Evolutionary conservation across 2,113 vertebrate species (phyloP).

Genomic region (Uria aalge): DNA sequence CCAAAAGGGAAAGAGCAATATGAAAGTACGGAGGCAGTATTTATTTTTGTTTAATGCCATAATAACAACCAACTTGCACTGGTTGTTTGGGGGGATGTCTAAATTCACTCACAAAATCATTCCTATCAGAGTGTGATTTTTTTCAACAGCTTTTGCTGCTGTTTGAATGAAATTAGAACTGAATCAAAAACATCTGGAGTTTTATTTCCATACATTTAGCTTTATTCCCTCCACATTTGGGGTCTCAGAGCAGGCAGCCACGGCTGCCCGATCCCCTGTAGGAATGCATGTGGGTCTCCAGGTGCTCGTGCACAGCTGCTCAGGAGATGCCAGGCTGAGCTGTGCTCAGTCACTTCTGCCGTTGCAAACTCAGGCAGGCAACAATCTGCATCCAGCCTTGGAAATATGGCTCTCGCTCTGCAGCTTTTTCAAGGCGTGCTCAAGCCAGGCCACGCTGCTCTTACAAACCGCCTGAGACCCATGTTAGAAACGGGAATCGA

Average conservation of each 20-base stretch:
- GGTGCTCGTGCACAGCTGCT: not conserved
- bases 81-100: not conserved
- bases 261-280: not conserved
- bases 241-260: not conserved
- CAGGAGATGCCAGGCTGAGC: not conserved
- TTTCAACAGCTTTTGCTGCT: not conserved
- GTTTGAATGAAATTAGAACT: not conserved
- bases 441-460: not conserved
- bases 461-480: not conserved
- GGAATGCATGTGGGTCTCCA: not conserved
- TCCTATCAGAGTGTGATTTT: not conserved
- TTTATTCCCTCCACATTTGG: not conserved
- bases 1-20: not conserved
- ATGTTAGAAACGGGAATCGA: not conserved
- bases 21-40: not conserved
- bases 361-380: not conserved
- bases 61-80: not conserved
- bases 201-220: not conserved
- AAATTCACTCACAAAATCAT: not conserved
- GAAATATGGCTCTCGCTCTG: not conserved
- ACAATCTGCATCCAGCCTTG: not conserved
- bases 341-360: not conserved
- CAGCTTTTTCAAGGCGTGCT: not conserved
- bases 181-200: not conserved
- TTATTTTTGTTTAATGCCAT: not conserved